phyloP scores from a whole-genome alignment of 2,888 invertebrate genomes.

The Cryptosula pallasiana region DNA sequence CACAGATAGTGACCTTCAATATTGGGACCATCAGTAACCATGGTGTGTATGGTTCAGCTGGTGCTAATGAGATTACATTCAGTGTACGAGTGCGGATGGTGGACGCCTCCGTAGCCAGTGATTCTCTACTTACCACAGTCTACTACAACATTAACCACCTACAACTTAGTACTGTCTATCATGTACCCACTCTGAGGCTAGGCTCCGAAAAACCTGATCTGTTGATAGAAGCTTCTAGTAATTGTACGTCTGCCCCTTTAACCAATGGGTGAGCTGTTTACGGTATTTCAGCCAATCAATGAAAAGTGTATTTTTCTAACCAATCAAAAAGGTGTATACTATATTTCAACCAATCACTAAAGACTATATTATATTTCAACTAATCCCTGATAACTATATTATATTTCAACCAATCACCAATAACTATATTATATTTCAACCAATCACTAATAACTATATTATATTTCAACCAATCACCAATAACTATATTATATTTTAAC shows the following conservation, averaged over 20 bases:
- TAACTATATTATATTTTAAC: too few species aligned
- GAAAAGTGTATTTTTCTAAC: too few species aligned
- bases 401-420: too few species aligned
- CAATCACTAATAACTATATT: too few species aligned
- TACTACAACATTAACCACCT: not conserved
- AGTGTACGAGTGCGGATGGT: not conserved
- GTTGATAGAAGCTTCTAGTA: not conserved
- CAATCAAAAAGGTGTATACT: too few species aligned
- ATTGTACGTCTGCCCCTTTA: not conserved
- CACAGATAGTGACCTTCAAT: not conserved
- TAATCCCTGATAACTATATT: too few species aligned
- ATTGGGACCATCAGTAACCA: not conserved
- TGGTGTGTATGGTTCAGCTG: not conserved
- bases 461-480: too few species aligned
- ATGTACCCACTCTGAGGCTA: not conserved
- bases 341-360: too few species aligned
- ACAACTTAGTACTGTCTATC: not conserved
- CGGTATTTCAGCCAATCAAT: too few species aligned
- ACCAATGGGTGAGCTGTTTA: conserved; percentile 11
- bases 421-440: too few species aligned
- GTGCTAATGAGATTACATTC: not conserved
- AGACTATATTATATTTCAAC: too few species aligned
- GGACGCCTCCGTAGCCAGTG: not conserved
- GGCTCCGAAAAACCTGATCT: not conserved
- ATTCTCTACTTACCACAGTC: not conserved